phyloP scores from a whole-genome alignment of 2,797 vertebrate species.

The Notoglanidium macrostoma region DNA sequence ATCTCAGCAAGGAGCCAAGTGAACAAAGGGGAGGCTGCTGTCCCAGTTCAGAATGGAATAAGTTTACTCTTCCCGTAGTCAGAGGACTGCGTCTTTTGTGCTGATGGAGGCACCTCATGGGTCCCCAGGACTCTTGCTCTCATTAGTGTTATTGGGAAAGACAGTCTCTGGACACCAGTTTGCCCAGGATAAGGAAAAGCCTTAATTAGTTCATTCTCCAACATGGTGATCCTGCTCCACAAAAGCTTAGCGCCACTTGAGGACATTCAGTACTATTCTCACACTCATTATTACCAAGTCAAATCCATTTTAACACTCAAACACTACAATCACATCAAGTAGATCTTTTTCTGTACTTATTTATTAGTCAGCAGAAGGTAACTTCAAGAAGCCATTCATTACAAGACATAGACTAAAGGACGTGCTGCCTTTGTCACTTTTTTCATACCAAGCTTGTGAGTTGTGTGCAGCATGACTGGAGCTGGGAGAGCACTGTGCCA shows the following conservation, averaged over 20 bases:
- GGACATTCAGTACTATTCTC: constrained; percentile 67
- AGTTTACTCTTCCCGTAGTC: constrained; percentile 50
- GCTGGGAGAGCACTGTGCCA: background rate
- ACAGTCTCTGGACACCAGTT: constrained; percentile 73
- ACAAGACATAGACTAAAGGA: background rate
- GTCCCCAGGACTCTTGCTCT: constrained; percentile 60
- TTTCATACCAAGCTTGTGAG: background rate
- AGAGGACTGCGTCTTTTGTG: constrained; percentile 49
- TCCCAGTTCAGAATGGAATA: constrained; percentile 61
- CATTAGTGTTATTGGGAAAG: constrained; percentile 70
- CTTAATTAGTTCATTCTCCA: constrained; percentile 75
- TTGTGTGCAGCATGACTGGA: background rate
- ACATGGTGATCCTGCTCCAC: constrained; percentile 66
- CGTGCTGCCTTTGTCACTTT: background rate
- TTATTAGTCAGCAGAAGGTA: background rate
- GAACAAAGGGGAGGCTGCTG: constrained; percentile 64
- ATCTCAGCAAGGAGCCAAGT: constrained; percentile 56
- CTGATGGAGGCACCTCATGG: constrained; percentile 48
- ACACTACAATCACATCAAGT: background rate
- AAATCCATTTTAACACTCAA: background rate
- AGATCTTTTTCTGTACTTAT: background rate
- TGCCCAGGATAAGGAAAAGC: constrained; percentile 71
- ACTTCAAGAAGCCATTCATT: background rate
- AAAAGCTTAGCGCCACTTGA: constrained; percentile 66
- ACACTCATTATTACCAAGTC: constrained; percentile 52